Conservation (phyloP, 1,140 invertebrate genomes). For the Pachyrhynchus sulphureomaculatus region DNA sequence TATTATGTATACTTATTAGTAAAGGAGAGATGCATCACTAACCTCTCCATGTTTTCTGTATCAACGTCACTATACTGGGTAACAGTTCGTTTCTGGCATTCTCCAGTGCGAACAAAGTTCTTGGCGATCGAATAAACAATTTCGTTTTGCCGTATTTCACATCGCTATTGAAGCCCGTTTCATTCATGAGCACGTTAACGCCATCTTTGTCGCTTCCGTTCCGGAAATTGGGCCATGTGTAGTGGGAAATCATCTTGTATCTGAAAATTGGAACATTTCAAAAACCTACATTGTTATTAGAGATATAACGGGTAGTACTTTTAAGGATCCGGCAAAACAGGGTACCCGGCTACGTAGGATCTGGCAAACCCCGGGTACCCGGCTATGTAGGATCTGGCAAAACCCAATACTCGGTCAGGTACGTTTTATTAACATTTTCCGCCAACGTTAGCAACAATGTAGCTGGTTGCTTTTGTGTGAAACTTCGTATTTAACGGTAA, state of each 20-base stretch:
- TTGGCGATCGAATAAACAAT: constrained; percentile 89
- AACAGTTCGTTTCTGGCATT: constrained; percentile 78
- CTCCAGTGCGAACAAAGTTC: constrained; percentile 87
- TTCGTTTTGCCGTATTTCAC: constrained; percentile 94
- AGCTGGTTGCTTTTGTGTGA: too few relatives aligned
- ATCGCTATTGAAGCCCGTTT: constrained; percentile 76
- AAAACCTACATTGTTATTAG: not conserved
- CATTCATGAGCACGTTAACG: constrained; percentile 77
- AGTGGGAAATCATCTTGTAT: constrained; percentile 94
- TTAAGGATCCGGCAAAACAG: too few relatives aligned
- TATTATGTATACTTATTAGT: too few relatives aligned
- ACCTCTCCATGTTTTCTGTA: constrained; percentile 94
- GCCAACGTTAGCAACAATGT: too few relatives aligned
- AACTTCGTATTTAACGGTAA: too few relatives aligned
- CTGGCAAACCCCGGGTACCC: too few relatives aligned
- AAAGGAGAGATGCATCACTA: too few relatives aligned
- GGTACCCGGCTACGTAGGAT: too few relatives aligned
- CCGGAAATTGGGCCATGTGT: constrained; percentile 93
- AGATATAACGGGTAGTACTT: too few relatives aligned
- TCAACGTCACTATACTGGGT: constrained; percentile 83
- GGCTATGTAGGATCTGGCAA: too few relatives aligned
- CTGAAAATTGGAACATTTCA: constrained; percentile 55
- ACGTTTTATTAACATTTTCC: too few relatives aligned
- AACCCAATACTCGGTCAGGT: too few relatives aligned
- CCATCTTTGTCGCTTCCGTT: constrained; percentile 77